Evolutionary conservation across 2,888 invertebrate species (phyloP), one percentile per base, ranked within the genome.

Genomic region (Folsomia manolachei): DNA sequence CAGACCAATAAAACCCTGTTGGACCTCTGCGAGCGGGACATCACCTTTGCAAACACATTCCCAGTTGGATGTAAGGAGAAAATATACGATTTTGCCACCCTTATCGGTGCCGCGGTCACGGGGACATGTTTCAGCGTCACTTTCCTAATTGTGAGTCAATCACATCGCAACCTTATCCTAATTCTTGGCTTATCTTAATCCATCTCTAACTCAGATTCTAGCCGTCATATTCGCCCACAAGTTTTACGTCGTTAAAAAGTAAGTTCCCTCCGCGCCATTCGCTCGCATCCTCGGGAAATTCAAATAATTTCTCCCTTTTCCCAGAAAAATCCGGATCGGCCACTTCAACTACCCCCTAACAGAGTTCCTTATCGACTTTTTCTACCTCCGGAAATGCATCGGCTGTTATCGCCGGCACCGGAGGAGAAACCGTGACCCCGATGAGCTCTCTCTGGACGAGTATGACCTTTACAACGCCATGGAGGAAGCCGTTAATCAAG

Each of bases 351-450:
- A 63, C 25, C 21, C 21, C 2, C 2, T 19, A 2, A 24, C 2
- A 4, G 63, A 63, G 4, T 63, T 23, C 63, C 23, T 63, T 24
- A 23, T 63, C 14, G 63, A 63, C 24, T 63, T 63, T 24, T 24
- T 63, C 63, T 63, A 18, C 23, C 14, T 63, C 7, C 24, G 63
- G 7, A 63, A 14, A 9, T 39, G 39, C 14, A 9, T 39, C 39
- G 14, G 7, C 39, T 39, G 39, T 39, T 39, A 9, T 14, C 39
- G 39, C 39, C 39, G 39, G 39, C 39, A 14, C 39, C 39, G 39
- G 39, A 39, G 39, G 39, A 39, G 14, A 39, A 39, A n/a, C n/a
- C n/a, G n/a, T n/a, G n/a, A n/a, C n/a, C n/a, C n/a, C n/a, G n/a
- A n/a, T n/a, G n/a, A n/a, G n/a, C n/a, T n/a, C n/a, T n/a, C n/a